Percentiles rank a stretch among this genome's conserved stretches.
Conservation (phyloP, 1,140 invertebrate genomes). For the Brevipalpus yothersi region DNA sequence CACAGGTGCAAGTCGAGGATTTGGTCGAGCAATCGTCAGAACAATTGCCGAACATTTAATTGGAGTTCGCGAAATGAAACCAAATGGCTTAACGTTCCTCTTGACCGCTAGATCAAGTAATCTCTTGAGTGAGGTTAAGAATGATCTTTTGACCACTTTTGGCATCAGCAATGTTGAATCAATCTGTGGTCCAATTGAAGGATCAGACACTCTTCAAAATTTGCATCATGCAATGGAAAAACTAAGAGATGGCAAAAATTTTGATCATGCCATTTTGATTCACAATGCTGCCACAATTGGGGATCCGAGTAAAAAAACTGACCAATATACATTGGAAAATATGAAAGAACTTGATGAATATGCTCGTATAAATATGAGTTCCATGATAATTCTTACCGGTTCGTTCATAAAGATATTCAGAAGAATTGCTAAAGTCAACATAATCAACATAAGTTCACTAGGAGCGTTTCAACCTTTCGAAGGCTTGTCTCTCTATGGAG, state of each 20-base stretch:
- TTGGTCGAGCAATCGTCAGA: conserved; percentile 47
- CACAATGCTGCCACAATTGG: conserved; percentile 75
- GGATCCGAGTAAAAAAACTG: conserved; percentile 33
- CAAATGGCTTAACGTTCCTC: neutral
- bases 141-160: neutral
- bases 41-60: conserved; percentile 28
- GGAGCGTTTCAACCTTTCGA: conserved; percentile 46
- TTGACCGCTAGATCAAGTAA: neutral
- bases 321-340: conserved; percentile 24
- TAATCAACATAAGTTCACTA: conserved; percentile 71
- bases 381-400: conserved; percentile 45
- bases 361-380: conserved; percentile 52
- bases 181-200: neutral
- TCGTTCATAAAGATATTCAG: conserved; percentile 36
- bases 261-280: conserved; percentile 43
- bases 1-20: conserved; percentile 65
- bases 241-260: conserved; percentile 19
- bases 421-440: conserved; percentile 23
- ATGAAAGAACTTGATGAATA: conserved; percentile 24
- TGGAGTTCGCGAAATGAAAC: neutral
- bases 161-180: neutral
- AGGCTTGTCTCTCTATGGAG: conserved; percentile 50
- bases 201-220: neutral
- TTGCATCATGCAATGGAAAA: neutral
- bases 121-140: neutral